These are phyloP conservation scores for Poeciliopsis gracilis DNA, from an alignment of 2,797 vertebrate genomes.

Conservation along the genomic window DNA sequence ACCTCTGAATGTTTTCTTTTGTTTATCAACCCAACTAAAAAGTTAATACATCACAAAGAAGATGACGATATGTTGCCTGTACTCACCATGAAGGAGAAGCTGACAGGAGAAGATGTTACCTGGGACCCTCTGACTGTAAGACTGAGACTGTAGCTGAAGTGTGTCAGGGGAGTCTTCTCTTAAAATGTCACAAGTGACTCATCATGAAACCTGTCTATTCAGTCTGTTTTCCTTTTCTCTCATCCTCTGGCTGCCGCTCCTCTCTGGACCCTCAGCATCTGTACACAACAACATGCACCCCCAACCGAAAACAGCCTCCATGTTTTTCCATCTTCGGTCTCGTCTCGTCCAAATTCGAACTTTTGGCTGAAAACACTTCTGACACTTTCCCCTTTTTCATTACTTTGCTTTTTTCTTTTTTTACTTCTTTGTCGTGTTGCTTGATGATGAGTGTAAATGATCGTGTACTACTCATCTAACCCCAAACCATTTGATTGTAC, in stretches of 20 bases:
- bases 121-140: conserved; percentile 67
- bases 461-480: conserved; percentile 25
- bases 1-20: neutral
- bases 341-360: conserved; percentile 36
- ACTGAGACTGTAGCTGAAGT: conserved; percentile 61
- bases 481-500: neutral
- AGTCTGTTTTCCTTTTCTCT: neutral
- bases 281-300: conserved; percentile 12
- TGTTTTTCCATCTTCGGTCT: conserved; percentile 53
- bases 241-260: conserved; percentile 1
- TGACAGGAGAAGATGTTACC: conserved; percentile 48
- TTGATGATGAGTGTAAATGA: conserved; percentile 11
- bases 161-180: conserved; percentile 56
- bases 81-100: conserved; percentile 53
- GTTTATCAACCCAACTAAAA: neutral
- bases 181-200: conserved; percentile 74
- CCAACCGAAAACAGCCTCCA: conserved; percentile 45
- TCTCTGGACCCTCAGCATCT: conserved; percentile 42
- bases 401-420: neutral
- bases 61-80: conserved; percentile 12
- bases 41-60: neutral
- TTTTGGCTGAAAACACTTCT: neutral
- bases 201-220: conserved; percentile 44
- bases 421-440: neutral
- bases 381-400: neutral